phyloP scores from a whole-genome alignment of 2,797 vertebrate genomes.

The Phrynocephalus guinanensis region DNA sequence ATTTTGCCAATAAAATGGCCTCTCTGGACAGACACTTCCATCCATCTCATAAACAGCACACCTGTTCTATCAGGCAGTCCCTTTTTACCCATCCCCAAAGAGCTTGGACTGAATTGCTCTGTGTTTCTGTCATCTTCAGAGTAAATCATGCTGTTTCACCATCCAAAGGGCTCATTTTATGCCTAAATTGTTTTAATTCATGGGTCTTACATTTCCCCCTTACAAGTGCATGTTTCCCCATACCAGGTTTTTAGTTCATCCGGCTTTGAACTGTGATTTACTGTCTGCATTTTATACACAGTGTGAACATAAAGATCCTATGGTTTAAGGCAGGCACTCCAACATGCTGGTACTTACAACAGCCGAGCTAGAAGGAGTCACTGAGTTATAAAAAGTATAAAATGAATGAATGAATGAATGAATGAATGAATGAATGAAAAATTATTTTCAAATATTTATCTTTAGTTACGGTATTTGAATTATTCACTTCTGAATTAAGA shows the following conservation, averaged over 20 bases:
- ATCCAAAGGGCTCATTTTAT: neutral
- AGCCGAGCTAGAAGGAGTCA: no score
- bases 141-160: neutral
- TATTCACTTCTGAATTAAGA: neutral
- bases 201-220: neutral
- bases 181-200: neutral
- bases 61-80: neutral
- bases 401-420: no score
- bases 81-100: neutral
- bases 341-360: no score
- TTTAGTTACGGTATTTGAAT: no score
- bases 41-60: neutral
- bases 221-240: neutral
- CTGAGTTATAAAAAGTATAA: no score
- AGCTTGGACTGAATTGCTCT: neutral
- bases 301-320: neutral
- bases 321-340: no score
- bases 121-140: neutral
- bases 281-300: no score
- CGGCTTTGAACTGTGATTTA: no score
- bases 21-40: neutral
- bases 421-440: no score
- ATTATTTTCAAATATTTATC: no score
- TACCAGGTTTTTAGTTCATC: neutral
- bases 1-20: conserved; percentile 8